These are phyloP conservation scores for Platycheirus albimanus DNA, from an alignment of 2,888 invertebrate genomes.

Conservation along the genomic window DNA sequence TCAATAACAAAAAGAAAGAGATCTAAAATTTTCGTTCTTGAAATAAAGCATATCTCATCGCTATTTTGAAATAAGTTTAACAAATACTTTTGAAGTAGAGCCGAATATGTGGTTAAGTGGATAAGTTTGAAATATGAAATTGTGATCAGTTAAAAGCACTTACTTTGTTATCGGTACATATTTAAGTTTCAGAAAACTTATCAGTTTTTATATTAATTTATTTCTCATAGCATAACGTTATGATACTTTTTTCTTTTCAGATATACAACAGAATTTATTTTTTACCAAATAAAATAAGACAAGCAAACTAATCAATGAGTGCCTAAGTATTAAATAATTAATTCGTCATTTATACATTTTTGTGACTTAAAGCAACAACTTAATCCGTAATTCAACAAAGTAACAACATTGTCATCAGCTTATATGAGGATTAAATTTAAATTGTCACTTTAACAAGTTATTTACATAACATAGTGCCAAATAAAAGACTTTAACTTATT, in stretches of 20 bases:
- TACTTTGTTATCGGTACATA: no score
- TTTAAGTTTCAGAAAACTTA: no score
- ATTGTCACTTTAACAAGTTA: constrained; percentile 10
- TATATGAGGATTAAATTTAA: not conserved
- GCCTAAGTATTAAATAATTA: constrained; percentile 47
- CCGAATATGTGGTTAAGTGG: no score
- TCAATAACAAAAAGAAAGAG: no score
- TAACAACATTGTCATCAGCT: constrained; percentile 3
- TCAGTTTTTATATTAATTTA: no score
- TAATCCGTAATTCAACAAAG: constrained; percentile 1
- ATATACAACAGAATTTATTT: constrained; percentile 36
- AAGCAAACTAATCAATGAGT: constrained; percentile 48
- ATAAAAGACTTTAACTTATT: constrained; percentile 16
- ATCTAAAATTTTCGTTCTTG: no score
- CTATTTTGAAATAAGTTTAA: no score
- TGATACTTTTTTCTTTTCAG: constrained; percentile 12
- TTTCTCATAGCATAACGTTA: no score
- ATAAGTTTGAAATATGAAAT: no score
- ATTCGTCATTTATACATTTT: constrained; percentile 23
- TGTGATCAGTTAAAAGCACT: no score
- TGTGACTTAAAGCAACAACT: constrained; percentile 15
- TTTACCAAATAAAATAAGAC: constrained; percentile 33
- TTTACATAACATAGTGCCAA: constrained; percentile 38
- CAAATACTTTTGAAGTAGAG: no score
- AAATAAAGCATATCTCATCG: no score